Evolutionary conservation across 2,113 vertebrate species (phyloP), one percentile per base, ranked within the genome.

Genomic region (Stegastes partitus): DNA sequence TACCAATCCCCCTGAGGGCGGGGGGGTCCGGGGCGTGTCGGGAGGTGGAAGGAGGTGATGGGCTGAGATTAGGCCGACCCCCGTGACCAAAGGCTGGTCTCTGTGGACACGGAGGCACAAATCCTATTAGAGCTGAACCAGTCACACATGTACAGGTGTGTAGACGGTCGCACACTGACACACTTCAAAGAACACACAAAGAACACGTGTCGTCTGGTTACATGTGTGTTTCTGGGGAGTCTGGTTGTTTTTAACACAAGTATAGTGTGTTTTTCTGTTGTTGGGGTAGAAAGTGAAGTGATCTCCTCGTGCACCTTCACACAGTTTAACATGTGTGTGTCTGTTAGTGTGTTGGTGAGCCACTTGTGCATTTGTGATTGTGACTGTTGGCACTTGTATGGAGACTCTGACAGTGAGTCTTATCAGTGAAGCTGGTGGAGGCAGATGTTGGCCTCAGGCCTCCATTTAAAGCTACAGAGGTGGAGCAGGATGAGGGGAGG

Each of bases 391-490:
- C 73, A 61, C 56, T 73, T 77, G 64, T 71, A 56, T 80, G 56
- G 76, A 42, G 63, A 75, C 50, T 74, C 26, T 65, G 51, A 11
- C 18, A 59, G 22, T 50, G 44, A 63, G 58, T 76, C 84, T 92
- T 91, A 92, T 92, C 91, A 86, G 91, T 82, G 86, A 77, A 18
- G 86, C 86, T 84, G 69, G 74, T 87, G 84, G 74, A 91, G 86
- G 86, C 89, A 91, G 87, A 82, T 89, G 91, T 86, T 90, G 87
- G 86, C 91, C 88, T 65, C 71, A 31, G 91, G 91, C 83, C 75
- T 88, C 81, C 69, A 87, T 89, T 90, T 89, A 88, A 90, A 68
- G 81, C 82, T 26, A 74, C 70, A 87, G 86, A 89, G 84, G 86
- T 84, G 78, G 81, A 71, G 26, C 8, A 45, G 55, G 78, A 54